A percentile compares a stretch with the other conserved stretches of the same genome.
phyloP scores from a whole-genome alignment of 2,888 invertebrate species.

The Leptopilina drosophilae region DNA sequence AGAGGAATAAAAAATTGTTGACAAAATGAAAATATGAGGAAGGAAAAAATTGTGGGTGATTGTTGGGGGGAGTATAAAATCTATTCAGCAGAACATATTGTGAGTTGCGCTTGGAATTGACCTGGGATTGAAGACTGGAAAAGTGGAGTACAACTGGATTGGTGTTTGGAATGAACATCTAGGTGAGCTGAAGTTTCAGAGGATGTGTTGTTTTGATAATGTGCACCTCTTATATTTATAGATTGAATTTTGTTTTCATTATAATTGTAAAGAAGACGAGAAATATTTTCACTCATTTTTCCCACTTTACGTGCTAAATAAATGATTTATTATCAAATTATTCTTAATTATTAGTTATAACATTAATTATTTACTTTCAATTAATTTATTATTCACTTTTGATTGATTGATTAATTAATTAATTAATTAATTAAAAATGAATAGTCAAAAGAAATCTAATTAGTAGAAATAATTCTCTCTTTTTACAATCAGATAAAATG shows the following conservation, averaged over 20 bases:
- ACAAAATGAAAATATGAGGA: neutral
- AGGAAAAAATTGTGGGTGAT: constrained; percentile 38
- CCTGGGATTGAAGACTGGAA: constrained; percentile 58
- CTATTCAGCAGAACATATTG: constrained; percentile 33
- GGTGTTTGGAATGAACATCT: constrained; percentile 59
- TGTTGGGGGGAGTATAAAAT: constrained; percentile 49
- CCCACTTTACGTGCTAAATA: too few species aligned
- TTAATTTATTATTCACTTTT: too few species aligned
- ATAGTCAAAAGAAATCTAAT: too few species aligned
- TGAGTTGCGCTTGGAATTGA: constrained; percentile 47
- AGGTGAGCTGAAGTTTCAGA: constrained; percentile 60
- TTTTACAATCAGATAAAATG: constrained; percentile 9
- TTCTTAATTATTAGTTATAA: too few species aligned
- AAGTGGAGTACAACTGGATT: constrained; percentile 59
- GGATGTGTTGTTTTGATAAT: constrained; percentile 56
- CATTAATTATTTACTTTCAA: too few species aligned
- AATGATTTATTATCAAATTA: too few species aligned
- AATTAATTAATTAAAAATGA: too few species aligned
- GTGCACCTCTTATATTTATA: constrained; percentile 46
- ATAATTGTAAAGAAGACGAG: neutral
- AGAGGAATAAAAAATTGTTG: too few species aligned
- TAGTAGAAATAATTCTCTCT: neutral
- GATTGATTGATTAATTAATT: too few species aligned
- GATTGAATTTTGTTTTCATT: constrained; percentile 47
- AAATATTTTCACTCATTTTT: constrained; percentile 14